A percentile compares a stretch with the other conserved stretches of the same genome.
Evolutionary conservation across 2,113 vertebrate species (phyloP).

Genomic region (Vireo altiloquus): DNA sequence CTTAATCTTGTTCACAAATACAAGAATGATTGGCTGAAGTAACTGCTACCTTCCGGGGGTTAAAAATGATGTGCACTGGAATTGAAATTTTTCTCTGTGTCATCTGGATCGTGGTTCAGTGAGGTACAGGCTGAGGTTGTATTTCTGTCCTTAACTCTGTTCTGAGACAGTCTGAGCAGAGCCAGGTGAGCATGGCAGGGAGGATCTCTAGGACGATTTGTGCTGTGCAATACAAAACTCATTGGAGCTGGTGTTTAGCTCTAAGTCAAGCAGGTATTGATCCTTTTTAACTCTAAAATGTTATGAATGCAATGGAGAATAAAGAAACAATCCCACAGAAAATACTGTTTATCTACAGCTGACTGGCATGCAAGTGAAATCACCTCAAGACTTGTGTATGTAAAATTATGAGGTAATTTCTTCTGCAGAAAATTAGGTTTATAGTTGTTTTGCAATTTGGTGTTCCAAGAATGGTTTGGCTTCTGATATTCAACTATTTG

Average conservation of each 20-base stretch:
- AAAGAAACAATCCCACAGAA: background rate
- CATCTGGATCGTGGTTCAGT: background rate
- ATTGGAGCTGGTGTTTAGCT: background rate
- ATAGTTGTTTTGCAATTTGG: background rate
- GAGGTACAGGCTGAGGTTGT: background rate
- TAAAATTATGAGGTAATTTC: background rate
- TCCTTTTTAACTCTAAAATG: background rate
- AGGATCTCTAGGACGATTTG: background rate
- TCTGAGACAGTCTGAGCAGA: background rate
- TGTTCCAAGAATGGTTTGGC: background rate
- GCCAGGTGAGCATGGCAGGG: background rate
- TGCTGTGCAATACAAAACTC: background rate
- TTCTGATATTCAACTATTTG: background rate
- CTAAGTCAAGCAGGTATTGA: background rate
- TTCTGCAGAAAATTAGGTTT: background rate
- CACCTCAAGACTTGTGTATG: background rate
- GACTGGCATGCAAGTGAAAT: background rate
- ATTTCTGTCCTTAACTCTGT: background rate
- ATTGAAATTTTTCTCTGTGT: background rate
- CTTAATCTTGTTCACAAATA: background rate
- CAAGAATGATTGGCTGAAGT: background rate
- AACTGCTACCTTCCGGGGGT: background rate
- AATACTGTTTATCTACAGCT: accelerated
- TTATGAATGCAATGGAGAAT: background rate
- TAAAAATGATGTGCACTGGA: accelerated